These are phyloP conservation scores for Amia ocellicauda DNA, from an alignment of 2,113 vertebrate genomes.

Conservation along the genomic window DNA sequence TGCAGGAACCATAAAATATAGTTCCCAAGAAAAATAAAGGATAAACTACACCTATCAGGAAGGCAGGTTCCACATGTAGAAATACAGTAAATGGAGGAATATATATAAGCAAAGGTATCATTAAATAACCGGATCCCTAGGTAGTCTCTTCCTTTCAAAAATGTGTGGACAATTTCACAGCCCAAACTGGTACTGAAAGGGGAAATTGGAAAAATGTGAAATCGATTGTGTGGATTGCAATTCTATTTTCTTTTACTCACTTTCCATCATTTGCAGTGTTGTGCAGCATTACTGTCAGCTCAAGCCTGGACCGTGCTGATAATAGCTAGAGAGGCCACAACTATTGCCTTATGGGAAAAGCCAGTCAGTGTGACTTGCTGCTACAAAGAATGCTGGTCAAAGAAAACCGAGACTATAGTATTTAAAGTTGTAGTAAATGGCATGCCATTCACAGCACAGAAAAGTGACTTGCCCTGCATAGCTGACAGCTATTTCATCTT, in stretches of 20 bases:
- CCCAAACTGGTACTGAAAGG: slow-evolving; percentile 55
- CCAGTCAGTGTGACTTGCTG: neutral
- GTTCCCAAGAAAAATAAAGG: slow-evolving; percentile 40
- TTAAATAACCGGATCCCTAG: slow-evolving; percentile 52
- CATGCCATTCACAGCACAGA: neutral
- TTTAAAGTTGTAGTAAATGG: no score
- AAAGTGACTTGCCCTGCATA: neutral
- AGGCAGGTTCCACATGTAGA: slow-evolving; percentile 50
- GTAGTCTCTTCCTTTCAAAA: slow-evolving; percentile 63
- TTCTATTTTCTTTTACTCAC: slow-evolving; percentile 80
- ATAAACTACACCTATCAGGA: slow-evolving; percentile 54
- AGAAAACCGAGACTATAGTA: no score
- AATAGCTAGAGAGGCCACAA: slow-evolving; percentile 49
- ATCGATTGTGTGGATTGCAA: slow-evolving; percentile 78
- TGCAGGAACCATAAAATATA: slow-evolving; percentile 39
- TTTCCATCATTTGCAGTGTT: slow-evolving; percentile 64
- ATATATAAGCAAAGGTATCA: slow-evolving; percentile 66
- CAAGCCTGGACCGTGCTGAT: slow-evolving; percentile 52
- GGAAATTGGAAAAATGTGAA: slow-evolving; percentile 83
- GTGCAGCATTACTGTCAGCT: slow-evolving; percentile 59
- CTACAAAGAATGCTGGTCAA: no score
- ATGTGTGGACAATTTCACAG: slow-evolving; percentile 84
- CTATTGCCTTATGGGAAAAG: slow-evolving; percentile 26
- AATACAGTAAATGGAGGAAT: slow-evolving; percentile 48
- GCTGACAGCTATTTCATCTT: neutral